Evolutionary conservation across 2,113 vertebrate species (phyloP), one percentile per base, ranked within the genome.

Genomic region (Alectura lathami): DNA sequence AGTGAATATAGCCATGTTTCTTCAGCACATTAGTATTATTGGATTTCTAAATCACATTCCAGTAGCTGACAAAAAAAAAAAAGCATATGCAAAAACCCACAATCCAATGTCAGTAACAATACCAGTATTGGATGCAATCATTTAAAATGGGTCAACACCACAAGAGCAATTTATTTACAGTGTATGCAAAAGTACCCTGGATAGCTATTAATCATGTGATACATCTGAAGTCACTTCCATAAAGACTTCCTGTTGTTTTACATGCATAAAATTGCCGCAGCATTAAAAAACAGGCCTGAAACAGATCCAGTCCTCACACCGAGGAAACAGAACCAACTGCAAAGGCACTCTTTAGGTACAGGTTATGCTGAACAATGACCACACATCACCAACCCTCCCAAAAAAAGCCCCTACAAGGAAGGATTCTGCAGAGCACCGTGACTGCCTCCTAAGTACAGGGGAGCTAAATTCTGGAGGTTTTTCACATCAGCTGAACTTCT

Each of bases 11-110:
- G 89, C 69, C 36, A 20, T 94, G 89, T 94, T 96, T 96, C 78
- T 96, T 89, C 72, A 94, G 76, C 93, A 60, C 56, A 92, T 96
- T 82, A 88, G 34, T 94, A 74, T 92, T 97, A 97, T 83, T 96
- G 92, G 73, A 96, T 96, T 97, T 94, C 94, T 86, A 91, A 94
- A 95, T 94, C 89, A 91, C 78, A 59, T 88, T 81, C 88, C 70
- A 73, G 88, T 29, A 56, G 68, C 88, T 95, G 90, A 79, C 83
- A 94, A 67, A 75, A 43, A 68, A 30, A 89, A 76, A 70, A 42
- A 82, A 29, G 56, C 5, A 68, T 34, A 50, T 26, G 36, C 54
- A 24, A 62, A 88, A 73, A 73, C 18, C n/a, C n/a, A 54, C 27
- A 64, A 20, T 74, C 80, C 89, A 89, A 21, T 83, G 43, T 20